phyloP scores from a whole-genome alignment of 1,140 invertebrate species.

The Microplitis mediator region DNA sequence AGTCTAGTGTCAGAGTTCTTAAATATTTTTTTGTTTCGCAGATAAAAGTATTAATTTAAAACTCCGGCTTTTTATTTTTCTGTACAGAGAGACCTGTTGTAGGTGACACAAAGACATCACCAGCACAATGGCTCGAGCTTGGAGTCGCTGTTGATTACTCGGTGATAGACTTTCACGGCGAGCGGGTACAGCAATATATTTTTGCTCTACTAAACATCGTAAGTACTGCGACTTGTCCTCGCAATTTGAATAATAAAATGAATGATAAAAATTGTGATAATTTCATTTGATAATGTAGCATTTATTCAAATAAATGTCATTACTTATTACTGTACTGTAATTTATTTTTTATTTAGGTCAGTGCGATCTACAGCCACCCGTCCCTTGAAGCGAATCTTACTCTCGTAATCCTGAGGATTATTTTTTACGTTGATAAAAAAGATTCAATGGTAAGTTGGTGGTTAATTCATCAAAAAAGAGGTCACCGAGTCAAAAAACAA shows the following conservation, averaged over 20 bases:
- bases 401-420: constrained; percentile 69
- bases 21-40: too few relatives aligned
- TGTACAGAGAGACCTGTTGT: constrained; percentile 36
- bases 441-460: constrained; percentile 58
- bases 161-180: constrained; percentile 73
- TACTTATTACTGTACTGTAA: neutral
- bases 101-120: constrained; percentile 36
- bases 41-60: neutral
- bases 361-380: constrained; percentile 74
- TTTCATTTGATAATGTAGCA: neutral
- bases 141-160: constrained; percentile 73
- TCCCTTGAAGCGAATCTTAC: constrained; percentile 72
- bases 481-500: neutral
- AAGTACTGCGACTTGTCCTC: constrained; percentile 50
- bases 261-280: neutral
- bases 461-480: neutral
- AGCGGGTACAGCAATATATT: constrained; percentile 72
- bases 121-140: constrained; percentile 70
- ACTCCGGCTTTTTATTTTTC: constrained; percentile 9
- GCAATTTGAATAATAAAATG: neutral
- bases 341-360: constrained; percentile 63
- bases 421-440: constrained; percentile 68
- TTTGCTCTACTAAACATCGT: constrained; percentile 79
- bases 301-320: neutral
- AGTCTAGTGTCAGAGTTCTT: too few relatives aligned